phyloP scores from a whole-genome alignment of 2,888 invertebrate species.

The Caenorhabditis imperialis region DNA sequence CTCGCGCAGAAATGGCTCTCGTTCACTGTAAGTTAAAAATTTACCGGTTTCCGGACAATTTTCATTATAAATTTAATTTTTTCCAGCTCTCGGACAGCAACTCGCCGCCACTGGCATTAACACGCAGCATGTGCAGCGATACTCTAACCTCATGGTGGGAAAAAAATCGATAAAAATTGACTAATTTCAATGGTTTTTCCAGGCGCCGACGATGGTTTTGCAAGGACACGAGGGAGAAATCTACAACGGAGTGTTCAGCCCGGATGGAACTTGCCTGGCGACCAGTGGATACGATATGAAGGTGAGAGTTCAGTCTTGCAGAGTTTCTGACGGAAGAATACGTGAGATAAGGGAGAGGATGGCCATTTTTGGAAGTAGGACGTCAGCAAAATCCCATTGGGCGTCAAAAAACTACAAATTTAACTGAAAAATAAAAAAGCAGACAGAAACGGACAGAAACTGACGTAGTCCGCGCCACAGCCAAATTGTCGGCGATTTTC shows the following conservation, averaged over 20 bases:
- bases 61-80: background rate
- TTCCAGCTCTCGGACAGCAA: slow-evolving; percentile 31
- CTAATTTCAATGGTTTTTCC: background rate
- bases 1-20: slow-evolving; percentile 27
- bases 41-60: background rate
- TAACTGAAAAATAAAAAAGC: too few relatives aligned
- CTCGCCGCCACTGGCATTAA: slow-evolving; percentile 10
- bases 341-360: too few relatives aligned
- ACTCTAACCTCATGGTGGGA: slow-evolving; percentile 41
- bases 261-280: slow-evolving; percentile 93
- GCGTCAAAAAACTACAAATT: too few relatives aligned
- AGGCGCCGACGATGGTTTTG: slow-evolving; percentile 80
- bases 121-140: slow-evolving; percentile 5
- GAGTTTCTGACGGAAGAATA: too few relatives aligned
- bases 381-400: too few relatives aligned
- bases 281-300: slow-evolving; percentile 95
- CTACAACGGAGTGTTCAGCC: slow-evolving; percentile 92
- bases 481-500: too few relatives aligned
- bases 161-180: background rate
- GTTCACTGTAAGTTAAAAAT: slow-evolving; percentile 29
- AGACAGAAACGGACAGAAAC: too few relatives aligned
- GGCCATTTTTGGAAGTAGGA: too few relatives aligned
- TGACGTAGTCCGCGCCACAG: too few relatives aligned
- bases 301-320: slow-evolving; percentile 82
- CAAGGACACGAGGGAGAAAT: slow-evolving; percentile 97